Conservation (phyloP, 2,113 vertebrate species). For the Macaca mulatta region DNA sequence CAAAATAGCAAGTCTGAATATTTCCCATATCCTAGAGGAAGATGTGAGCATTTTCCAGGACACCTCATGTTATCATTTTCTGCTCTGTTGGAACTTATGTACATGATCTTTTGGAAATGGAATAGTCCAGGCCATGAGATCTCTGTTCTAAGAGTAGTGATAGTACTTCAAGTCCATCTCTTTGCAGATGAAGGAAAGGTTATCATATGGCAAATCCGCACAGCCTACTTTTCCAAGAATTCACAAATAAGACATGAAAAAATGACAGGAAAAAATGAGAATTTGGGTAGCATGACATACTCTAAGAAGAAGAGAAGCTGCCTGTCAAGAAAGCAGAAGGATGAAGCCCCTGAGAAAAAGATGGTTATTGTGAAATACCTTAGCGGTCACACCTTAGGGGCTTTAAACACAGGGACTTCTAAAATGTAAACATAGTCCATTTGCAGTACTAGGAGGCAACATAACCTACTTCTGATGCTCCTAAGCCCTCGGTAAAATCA, state of each 20-base stretch:
- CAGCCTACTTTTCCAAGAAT: not conserved
- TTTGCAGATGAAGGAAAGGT: not conserved
- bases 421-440: not conserved
- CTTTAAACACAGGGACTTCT: not conserved
- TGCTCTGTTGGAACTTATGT: not conserved
- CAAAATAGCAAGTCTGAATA: not conserved
- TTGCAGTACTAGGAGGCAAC: not conserved
- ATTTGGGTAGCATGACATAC: not conserved
- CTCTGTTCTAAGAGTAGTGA: not conserved
- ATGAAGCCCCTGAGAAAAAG: not conserved
- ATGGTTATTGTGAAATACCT: not conserved
- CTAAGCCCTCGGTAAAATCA: not conserved
- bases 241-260: not conserved
- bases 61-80: not conserved
- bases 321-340: not conserved
- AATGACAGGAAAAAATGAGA: not conserved
- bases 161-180: not conserved
- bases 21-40: constrained; percentile 14
- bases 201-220: not conserved
- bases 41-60: not conserved
- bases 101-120: not conserved
- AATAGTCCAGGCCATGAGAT: not conserved
- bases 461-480: not conserved
- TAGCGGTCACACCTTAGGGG: not conserved
- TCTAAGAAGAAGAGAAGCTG: not conserved